Conservation (phyloP, 2,113 vertebrate species). For the Myiopsitta monachus region DNA sequence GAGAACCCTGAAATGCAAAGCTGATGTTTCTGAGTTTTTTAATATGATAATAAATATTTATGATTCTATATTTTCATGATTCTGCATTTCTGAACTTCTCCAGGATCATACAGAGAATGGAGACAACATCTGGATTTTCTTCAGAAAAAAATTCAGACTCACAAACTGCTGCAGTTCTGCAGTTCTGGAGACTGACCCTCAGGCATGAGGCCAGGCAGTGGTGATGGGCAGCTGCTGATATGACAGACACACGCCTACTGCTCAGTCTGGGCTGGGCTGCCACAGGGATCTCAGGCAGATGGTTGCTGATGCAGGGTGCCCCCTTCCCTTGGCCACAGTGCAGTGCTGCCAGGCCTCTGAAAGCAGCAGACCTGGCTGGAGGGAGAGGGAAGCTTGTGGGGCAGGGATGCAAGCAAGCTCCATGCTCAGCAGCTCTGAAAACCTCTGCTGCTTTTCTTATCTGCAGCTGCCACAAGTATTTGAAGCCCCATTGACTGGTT, state of each 20-base stretch:
- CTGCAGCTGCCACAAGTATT: background rate
- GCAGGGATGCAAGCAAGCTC: background rate
- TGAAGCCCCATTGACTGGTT: background rate
- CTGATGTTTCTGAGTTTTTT: background rate
- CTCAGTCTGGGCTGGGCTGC: background rate
- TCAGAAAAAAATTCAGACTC: background rate
- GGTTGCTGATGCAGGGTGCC: fast-evolving
- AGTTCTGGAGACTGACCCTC: background rate
- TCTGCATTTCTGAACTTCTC: background rate
- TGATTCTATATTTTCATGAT: background rate
- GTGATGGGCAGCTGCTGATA: background rate
- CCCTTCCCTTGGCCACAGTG: background rate
- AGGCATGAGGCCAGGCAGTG: background rate
- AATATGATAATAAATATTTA: background rate
- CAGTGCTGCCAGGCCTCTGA: background rate
- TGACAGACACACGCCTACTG: background rate
- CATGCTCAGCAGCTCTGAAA: background rate
- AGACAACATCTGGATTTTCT: background rate
- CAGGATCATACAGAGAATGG: fast-evolving
- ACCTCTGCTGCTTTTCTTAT: background rate
- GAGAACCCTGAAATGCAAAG: background rate
- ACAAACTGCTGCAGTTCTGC: background rate
- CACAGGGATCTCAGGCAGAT: background rate
- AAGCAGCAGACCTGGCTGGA: background rate
- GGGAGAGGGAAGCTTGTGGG: background rate